Evolutionary conservation across 2,888 invertebrate genomes (phyloP).

Genomic region (Amphipyra tragopoginis): DNA sequence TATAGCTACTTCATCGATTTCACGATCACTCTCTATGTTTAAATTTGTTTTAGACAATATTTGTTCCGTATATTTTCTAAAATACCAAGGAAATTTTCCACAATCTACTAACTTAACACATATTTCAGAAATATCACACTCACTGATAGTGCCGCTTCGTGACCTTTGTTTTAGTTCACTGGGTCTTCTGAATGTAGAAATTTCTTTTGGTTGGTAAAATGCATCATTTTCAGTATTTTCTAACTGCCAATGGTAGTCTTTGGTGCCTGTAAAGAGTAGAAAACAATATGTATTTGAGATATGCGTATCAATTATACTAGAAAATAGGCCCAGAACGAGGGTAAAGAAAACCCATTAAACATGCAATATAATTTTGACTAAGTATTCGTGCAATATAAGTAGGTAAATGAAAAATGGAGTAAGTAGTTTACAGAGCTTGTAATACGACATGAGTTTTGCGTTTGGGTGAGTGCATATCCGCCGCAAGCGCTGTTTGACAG

Average conservation of each 20-base stretch:
- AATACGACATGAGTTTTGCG: no score
- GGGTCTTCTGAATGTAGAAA: neutral
- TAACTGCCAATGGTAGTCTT: constrained; percentile 17
- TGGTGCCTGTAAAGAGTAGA: constrained; percentile 6
- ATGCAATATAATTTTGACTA: no score
- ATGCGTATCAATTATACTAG: no score
- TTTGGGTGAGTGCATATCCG: no score
- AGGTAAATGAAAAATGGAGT: no score
- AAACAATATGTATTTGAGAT: neutral
- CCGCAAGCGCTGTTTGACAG: no score
- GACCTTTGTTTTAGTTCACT: neutral
- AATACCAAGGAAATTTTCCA: constrained; percentile 57
- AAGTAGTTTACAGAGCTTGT: no score
- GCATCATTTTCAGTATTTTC: constrained; percentile 6
- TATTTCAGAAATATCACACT: constrained; percentile 22
- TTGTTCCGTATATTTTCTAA: constrained; percentile 46
- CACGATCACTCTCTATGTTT: constrained; percentile 22
- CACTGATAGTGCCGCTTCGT: constrained; percentile 4
- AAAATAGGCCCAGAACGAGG: no score
- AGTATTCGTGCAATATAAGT: no score
- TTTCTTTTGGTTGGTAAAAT: neutral
- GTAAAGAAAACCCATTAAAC: no score
- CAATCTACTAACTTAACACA: constrained; percentile 53
- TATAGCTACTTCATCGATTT: constrained; percentile 32
- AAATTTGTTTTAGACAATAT: constrained; percentile 28